Conservation (phyloP, 2,888 invertebrate species). For the Oegoconia quadripuncta region DNA sequence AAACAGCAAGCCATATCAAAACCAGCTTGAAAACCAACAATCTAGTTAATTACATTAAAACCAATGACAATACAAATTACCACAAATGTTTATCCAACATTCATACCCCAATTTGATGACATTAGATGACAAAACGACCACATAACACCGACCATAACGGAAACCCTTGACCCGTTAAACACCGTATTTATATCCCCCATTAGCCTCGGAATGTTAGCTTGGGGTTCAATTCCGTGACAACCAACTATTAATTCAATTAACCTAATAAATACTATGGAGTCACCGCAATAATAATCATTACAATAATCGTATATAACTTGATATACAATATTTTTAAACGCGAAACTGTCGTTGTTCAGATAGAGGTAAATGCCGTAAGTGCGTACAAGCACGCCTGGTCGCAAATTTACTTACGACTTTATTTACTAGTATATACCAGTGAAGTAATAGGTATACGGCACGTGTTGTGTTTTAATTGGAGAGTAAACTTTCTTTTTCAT, state of each 20-base stretch:
- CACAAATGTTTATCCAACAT: too few species aligned
- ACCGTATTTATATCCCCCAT: slow-evolving; percentile 37
- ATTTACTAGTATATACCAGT: too few species aligned
- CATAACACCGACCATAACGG: slow-evolving; percentile 14
- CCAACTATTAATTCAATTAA: slow-evolving; percentile 67
- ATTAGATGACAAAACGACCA: slow-evolving; percentile 11
- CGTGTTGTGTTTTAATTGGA: too few species aligned
- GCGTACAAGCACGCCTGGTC: slow-evolving; percentile 35
- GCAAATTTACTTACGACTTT: too few species aligned
- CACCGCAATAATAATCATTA: slow-evolving; percentile 57
- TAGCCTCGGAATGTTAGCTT: not conserved
- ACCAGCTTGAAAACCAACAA: too few species aligned
- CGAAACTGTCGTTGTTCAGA: slow-evolving; percentile 44
- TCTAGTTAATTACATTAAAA: not conserved
- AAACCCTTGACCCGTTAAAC: slow-evolving; percentile 36
- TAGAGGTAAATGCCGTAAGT: slow-evolving; percentile 34
- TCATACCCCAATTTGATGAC: slow-evolving; percentile 1
- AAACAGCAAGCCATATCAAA: too few species aligned
- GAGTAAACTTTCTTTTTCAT: too few species aligned
- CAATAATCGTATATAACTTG: slow-evolving; percentile 67
- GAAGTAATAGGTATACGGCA: too few species aligned
- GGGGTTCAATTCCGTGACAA: slow-evolving; percentile 59
- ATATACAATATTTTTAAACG: slow-evolving; percentile 73
- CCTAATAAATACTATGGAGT: slow-evolving; percentile 66
- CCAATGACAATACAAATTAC: not conserved